Evolutionary conservation across 2,113 vertebrate species (phyloP), one percentile per base, ranked within the genome.

Genomic region (Fulica atra): DNA sequence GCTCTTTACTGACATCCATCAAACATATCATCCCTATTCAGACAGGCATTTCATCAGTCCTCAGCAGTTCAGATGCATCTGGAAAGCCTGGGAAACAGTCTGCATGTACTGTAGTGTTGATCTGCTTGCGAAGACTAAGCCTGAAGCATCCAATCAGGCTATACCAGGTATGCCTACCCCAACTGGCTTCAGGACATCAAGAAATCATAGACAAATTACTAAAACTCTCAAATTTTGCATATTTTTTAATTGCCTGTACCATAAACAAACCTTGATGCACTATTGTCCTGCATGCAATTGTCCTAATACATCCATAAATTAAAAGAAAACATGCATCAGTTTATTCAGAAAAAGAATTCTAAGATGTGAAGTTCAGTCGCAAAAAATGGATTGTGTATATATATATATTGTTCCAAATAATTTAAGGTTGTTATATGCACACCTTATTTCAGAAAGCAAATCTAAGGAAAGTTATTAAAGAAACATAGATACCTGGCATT

Each of bases 1-100:
- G 68, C 46, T 16, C 1, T 1, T 40, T 36, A 16, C 18, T 16
- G 13, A 17, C 12, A 5, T 2, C 9, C 1, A 1, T 14, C 17
- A 57, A 3, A 13, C 13, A 20, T 3, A 26, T 8, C 1, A 4
- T 29, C 42, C 6, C 7, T 7, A 48, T 51, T 25, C 42, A 81
- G 40, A 46, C 5, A 3, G 10, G 8, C 3, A 35, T 28, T 28
- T 78, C 64, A 13, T 54, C 10, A 10, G 21, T 13, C 18, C 13
- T 7, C n/a, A 71, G 36, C 35, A 74, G 10, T 7, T 38, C 10
- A 35, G 6, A 21, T 71, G 38, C 4, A n/a, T 36, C 21, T 53
- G 31, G 38, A 85, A 74, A 59, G 23, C 14, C 57, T 60, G 65
- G 57, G 46, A 71, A 31, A 36, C n/a, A 16, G 7, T 21, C 2